Base-by-base conservation (phyloP, 2,797 vertebrate species). In the Anomalospiza imberbis region DNA sequence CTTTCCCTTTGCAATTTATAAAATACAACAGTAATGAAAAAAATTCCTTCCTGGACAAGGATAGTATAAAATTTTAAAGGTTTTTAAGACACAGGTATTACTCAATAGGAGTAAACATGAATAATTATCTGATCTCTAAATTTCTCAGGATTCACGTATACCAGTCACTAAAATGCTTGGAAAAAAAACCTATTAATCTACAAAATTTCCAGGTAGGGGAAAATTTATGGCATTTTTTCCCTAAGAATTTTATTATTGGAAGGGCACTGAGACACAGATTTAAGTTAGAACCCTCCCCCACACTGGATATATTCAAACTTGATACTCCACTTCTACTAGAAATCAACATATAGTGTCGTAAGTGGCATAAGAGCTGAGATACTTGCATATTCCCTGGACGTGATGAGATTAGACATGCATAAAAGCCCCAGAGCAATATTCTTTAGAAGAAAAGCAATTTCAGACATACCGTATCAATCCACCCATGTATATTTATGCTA, bases 321-420 rank as follows among this genome's bases (percentile, higher is more conserved):
- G 31, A 55, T 82, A 72, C 22, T 85, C 61, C 4, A 81, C 29
- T 96, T 87, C 47, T 61, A 78, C 45, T 67, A 71, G 77, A 93
- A 95, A 93, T 60, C 87, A 95, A 89, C 34, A 51, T 85, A 76
- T 15, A 89, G n/a, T 21, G 38, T 61, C 8, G 0, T 81, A 91
- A 90, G 58, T 80, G 67, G 65, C 74, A 57, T 86, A 87, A 91
- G 16, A 85, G 60, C 54, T 25, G 31, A 96, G 67, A 93, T 85
- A 73, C 89, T 89, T 76, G 45, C 67, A 70, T 85, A 82, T 91
- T 50, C 62, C 28, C 65, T 77, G 58, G 53, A 89, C 29, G 36
- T 94, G 91, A 96, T 97, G 67, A 79, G 85, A 76, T 86, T 76
- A 96, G 96, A 97, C 95, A 95, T 95, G 93, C 88, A 73, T 84